Evolutionary conservation across 2,888 invertebrate genomes (phyloP), one percentile per base, ranked within the genome.

Genomic region (Aphidius colemani): DNA sequence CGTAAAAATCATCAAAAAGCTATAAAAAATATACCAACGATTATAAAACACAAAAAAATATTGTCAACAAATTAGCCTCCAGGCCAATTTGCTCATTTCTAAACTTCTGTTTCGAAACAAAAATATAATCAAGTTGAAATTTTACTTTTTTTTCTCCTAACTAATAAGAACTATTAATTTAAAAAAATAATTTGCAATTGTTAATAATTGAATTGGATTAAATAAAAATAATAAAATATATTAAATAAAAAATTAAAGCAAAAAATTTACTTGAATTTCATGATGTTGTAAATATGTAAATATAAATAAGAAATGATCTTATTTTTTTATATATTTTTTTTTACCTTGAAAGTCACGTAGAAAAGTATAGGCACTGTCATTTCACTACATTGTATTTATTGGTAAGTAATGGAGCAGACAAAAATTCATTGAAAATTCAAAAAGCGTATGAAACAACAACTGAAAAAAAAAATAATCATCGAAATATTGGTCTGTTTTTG

Each of bases 341-440:
- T 11, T 7, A 48, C 5, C 40, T 43, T 53, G 43, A 43, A 55
- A 7, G 18, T 57, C 50, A 59, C 39, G 50, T 43, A 9, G 39
- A 40, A 41, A 40, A 41, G 41, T 9, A 10, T 7, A 41, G 11
- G 9, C 18, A 18, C 10, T 57, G 10, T 40, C 40, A 40, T 44
- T 45, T 13, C 10, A 13, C 41, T 51, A 13, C 11, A 49, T 57
- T 44, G 50, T 57, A 30, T 10, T 74, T 75, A 72, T 74, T 74
- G 68, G 70, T 30, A 59, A 66, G 66, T 69, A 73, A 74, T 72
- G 69, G 74, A 65, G 67, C 51, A 50, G 53, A 68, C 59, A 63
- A 66, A 66, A 68, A 70, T 69, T 72, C 74, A 72, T 75, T 73
- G 74, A 61, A 63, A 70, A 75, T 73, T 75, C 74, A 56, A 55